Evolutionary conservation across 2,113 vertebrate species (phyloP), one percentile per base, ranked within the genome.

Genomic region (Oxyruncus cristatus): DNA sequence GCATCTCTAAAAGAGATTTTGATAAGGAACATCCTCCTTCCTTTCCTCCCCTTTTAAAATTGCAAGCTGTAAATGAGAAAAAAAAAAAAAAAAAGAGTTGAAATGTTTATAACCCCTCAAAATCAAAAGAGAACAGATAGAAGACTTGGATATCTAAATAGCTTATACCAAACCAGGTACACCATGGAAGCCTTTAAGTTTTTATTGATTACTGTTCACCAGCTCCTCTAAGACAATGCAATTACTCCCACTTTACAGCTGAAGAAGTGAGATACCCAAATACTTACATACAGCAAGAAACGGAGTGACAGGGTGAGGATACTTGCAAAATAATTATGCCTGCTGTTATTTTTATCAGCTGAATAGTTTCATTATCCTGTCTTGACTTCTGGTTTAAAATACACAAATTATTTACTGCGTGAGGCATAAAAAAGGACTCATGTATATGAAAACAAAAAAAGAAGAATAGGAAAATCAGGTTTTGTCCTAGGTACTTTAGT

Each of bases 1-100:
- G 7, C 14, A 53, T 47, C 21, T n/a, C 39, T 66, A 62, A 70
- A 81, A 19, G 17, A 87, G 49, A 11, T 63, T 91, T 82, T 4
- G 2, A 62, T 65, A 47, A 37, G 59, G 16, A 78, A n/a, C 0
- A 0, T 39, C 11, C 7, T 37, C 4, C 33, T 59, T 63, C 6
- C 14, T 65, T 56, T 78, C 17, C 12, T 71, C 12, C 18, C 8
- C 20, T 70, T 77, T 78, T 32, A 68, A 47, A 74, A 59, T 3
- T 39, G 5, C 22, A 71, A 63, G 13, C 1, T 67, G 12, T 79
- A 47, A 86, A 75, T 39, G 7, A 75, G 46, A 62, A 77, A 71
- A 77, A 68, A n/a, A n/a, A n/a, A n/a, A n/a, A n/a, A 52, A 16
- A 21, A 1, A 5, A 12, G 20, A 46, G 8, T 13, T 67, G 28